Conservation (phyloP, 2,888 invertebrate species). For the Netelia melanura region DNA sequence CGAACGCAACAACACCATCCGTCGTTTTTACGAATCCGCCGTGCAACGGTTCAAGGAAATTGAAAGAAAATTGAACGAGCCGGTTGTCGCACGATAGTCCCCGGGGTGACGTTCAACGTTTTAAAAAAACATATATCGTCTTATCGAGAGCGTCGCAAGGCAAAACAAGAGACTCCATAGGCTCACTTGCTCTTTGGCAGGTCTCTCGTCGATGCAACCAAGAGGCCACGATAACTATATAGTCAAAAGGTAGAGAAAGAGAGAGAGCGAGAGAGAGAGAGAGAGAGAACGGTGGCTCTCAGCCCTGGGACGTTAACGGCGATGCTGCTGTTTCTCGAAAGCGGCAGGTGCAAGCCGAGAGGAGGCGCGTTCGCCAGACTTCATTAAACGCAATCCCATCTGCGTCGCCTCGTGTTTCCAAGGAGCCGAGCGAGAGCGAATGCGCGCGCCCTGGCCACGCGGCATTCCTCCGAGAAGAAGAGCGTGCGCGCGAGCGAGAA, state of each 20-base stretch:
- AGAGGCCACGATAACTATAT: no score
- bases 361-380: constrained; percentile 77
- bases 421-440: constrained; percentile 70
- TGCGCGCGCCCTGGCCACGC: constrained; percentile 19
- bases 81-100: neutral
- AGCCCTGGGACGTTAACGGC: constrained; percentile 49
- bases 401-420: constrained; percentile 79
- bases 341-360: constrained; percentile 81
- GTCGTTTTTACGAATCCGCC: no score
- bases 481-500: constrained; percentile 23
- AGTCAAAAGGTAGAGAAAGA: no score
- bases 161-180: constrained; percentile 5
- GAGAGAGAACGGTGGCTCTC: neutral
- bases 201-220: neutral
- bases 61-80: no score
- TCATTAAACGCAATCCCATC: constrained; percentile 83
- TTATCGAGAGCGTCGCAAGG: neutral
- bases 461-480: constrained; percentile 64
- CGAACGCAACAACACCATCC: no score
- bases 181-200: constrained; percentile 30
- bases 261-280: neutral
- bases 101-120: neutral
- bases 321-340: constrained; percentile 76
- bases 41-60: no score
- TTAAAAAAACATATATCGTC: neutral